Conservation (phyloP, 2,888 invertebrate species). For the Odontocolon sp. region DNA sequence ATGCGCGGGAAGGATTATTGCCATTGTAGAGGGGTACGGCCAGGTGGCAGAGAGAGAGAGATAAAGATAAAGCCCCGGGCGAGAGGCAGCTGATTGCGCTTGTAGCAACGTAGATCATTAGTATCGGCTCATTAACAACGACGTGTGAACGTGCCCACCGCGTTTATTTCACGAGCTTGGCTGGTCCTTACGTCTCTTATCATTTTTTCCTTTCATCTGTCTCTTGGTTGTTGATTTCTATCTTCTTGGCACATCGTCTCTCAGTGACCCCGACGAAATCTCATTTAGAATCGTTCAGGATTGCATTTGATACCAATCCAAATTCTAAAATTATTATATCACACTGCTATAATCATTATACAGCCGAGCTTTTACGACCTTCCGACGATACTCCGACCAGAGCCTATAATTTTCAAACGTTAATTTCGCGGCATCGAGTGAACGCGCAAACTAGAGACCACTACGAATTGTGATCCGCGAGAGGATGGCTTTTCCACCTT, state of each 20-base stretch:
- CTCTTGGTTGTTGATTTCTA: not conserved
- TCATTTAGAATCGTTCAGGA: not conserved
- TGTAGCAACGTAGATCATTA: conserved; percentile 39
- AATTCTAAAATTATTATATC: not conserved
- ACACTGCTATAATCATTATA: no score
- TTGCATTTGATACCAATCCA: not conserved
- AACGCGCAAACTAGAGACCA: no score
- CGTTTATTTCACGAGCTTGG: not conserved
- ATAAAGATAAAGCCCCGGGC: conserved; percentile 25
- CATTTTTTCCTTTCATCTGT: not conserved
- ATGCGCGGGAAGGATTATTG: conserved; percentile 11
- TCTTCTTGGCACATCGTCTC: not conserved
- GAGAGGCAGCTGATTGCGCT: conserved; percentile 24
- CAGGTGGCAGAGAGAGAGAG: conserved; percentile 4
- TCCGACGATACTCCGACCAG: no score
- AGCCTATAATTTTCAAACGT: no score
- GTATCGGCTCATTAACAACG: conserved; percentile 48
- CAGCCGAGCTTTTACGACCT: no score
- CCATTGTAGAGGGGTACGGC: conserved; percentile 1
- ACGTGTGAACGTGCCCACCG: conserved; percentile 26
- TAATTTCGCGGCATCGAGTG: no score
- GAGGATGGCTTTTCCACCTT: no score
- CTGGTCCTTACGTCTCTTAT: not conserved
- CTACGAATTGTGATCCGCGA: no score
- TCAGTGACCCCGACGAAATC: not conserved